These are phyloP conservation scores for Empidonax alnorum DNA, from an alignment of 2,113 vertebrate species.

Conservation along the genomic window DNA sequence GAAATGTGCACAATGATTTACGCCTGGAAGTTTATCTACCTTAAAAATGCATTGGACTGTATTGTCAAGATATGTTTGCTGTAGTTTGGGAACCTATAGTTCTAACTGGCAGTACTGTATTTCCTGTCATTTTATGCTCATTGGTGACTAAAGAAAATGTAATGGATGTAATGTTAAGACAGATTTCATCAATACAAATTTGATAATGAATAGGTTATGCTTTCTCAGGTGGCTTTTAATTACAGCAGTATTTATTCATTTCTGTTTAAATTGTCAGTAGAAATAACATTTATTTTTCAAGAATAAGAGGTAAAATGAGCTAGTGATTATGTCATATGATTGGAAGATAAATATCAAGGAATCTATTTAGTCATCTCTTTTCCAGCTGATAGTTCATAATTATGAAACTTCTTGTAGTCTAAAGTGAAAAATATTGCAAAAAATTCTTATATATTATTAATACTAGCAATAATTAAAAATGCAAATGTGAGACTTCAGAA, in stretches of 20 bases:
- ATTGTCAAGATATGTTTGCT: background rate
- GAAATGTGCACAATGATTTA: background rate
- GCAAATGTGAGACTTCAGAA: background rate
- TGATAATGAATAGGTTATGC: background rate
- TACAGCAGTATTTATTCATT: slow-evolving; percentile 19
- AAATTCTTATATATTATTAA: background rate
- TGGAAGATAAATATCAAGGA: background rate
- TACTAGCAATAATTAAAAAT: background rate
- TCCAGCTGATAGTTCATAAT: background rate
- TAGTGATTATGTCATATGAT: background rate
- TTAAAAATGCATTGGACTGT: background rate
- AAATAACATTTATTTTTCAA: slow-evolving; percentile 32
- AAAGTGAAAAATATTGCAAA: background rate
- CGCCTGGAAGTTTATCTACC: background rate
- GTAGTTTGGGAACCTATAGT: background rate
- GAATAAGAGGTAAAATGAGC: background rate
- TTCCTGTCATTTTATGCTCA: background rate
- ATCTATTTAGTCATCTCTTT: background rate
- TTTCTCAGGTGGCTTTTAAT: slow-evolving; percentile 19
- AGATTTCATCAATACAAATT: background rate
- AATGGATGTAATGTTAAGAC: background rate
- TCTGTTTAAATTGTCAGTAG: background rate
- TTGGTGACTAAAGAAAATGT: background rate
- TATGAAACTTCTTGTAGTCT: background rate
- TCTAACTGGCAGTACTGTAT: background rate